Base-by-base conservation (phyloP, 2,113 vertebrate genomes). In the Orthochromis malagaraziensis region DNA sequence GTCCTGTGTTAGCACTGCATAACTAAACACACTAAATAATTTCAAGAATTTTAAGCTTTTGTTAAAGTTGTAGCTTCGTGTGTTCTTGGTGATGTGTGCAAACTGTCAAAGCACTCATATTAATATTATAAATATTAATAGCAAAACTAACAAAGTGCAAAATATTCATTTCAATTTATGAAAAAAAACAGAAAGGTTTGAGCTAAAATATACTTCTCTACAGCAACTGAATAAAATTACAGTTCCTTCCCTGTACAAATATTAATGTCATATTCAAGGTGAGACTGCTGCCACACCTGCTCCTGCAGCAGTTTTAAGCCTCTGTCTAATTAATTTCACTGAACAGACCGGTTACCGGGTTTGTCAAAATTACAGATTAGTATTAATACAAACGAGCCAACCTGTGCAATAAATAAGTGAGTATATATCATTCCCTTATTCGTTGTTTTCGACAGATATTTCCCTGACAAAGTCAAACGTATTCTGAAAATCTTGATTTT, bases 331-430 rank as follows among this genome's bases (percentile, higher is more conserved):
- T 57, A 14, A 29, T 57, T 14, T 57, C 24, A 14, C 12, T 29
- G 2, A 57, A 5, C 55, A 29, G 54, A 58, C 7, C 3, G 3
- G 55, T 29, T 58, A 57, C 12, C 0, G 1, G 14, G 14, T 0
- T 60, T 60, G 57, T 60, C 26, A 60, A 0, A 31, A 60, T 17
- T 60, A 17, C 57, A 60, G 14, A 6, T 31, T 60, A 31, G 8
- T 31, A 60, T 31, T 29, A 58, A 0, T 29, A 29, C 24, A 29
- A 31, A 31, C 0, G 1, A 31, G 26, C 14, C 26, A 9, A 9
- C 8, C 26, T 60, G 57, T 60, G 57, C 57, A 58, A 58, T 31
- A 17, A 60, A 31, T 9, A 31, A 0, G 0, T 58, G 55, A 16
- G 26, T 60, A 9, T 31, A 17, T 60, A 60, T 31, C 5, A 17